phyloP scores from a whole-genome alignment of 2,113 vertebrate species.

The Grallaria varia region DNA sequence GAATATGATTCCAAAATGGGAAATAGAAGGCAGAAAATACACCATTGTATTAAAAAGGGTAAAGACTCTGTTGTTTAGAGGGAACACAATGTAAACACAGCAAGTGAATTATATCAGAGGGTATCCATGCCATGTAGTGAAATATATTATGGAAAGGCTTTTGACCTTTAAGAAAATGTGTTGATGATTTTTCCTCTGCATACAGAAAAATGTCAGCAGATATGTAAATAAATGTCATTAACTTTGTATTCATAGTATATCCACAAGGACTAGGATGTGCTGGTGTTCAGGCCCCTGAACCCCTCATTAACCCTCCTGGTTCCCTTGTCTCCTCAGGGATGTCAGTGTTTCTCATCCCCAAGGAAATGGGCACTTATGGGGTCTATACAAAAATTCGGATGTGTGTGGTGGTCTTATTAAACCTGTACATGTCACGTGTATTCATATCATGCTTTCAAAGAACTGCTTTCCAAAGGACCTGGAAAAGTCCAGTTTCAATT shows the following conservation, averaged over 20 bases:
- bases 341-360: not conserved
- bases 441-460: not conserved
- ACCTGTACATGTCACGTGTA: accelerated
- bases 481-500: not conserved
- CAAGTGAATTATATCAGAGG: constrained; percentile 20
- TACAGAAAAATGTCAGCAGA: constrained; percentile 50
- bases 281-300: not conserved
- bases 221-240: constrained; percentile 60
- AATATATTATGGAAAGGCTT: constrained; percentile 44
- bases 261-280: not conserved
- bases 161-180: constrained; percentile 55
- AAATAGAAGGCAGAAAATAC: not conserved
- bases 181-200: constrained; percentile 47
- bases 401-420: not conserved
- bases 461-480: not conserved
- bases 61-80: not conserved
- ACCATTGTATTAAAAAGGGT: not conserved
- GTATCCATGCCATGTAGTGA: constrained; percentile 5
- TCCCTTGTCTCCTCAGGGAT: not conserved
- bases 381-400: not conserved
- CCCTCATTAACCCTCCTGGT: not conserved
- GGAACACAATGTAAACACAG: not conserved
- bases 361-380: not conserved
- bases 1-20: not conserved
- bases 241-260: constrained; percentile 10